Percentiles rank a stretch among this genome's conserved stretches.
Evolutionary conservation across 2,113 vertebrate genomes (phyloP).

Genomic region (Urocitellus parryii): DNA sequence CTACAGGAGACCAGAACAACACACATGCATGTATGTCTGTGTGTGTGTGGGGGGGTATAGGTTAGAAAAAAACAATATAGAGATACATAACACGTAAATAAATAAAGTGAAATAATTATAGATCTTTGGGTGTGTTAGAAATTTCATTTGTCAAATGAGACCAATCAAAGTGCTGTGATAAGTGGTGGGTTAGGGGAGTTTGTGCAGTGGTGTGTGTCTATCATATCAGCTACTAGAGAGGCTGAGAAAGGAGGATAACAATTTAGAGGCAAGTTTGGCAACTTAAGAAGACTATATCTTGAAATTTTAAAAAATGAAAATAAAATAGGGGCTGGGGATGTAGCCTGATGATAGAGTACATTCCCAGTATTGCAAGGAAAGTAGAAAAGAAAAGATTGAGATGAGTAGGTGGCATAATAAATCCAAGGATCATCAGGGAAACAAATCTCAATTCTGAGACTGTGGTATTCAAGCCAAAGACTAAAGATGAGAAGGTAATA

Average conservation of each 20-base stretch:
- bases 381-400: background rate
- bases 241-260: background rate
- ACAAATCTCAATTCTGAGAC: background rate
- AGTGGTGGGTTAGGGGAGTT: accelerated
- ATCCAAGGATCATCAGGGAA: background rate
- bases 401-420: background rate
- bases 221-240: background rate
- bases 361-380: background rate
- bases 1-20: background rate
- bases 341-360: background rate
- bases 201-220: accelerated
- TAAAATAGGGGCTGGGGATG: background rate
- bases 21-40: too few species aligned
- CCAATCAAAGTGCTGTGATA: background rate
- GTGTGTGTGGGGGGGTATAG: background rate
- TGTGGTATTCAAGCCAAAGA: background rate
- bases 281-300: background rate
- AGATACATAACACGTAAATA: slow-evolving; percentile 16
- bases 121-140: background rate
- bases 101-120: background rate
- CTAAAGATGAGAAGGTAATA: background rate
- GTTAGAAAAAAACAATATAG: slow-evolving; percentile 31
- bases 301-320: background rate
- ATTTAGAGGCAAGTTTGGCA: background rate
- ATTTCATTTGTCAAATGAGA: background rate